Conservation (phyloP, 2,888 invertebrate genomes). For the Miltochrista miniata region DNA sequence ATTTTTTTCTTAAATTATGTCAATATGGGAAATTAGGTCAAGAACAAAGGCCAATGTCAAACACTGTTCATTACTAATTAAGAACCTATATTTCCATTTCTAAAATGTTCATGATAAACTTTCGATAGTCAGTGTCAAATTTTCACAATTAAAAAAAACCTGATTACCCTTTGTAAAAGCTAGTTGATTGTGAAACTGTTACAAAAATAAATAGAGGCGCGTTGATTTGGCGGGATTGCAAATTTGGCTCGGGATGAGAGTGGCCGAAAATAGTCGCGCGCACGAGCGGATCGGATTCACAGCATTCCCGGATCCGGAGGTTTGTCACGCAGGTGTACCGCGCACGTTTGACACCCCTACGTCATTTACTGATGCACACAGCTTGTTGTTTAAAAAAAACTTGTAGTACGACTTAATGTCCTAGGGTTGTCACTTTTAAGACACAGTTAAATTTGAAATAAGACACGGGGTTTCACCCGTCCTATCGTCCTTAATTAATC, state of each 20-base stretch:
- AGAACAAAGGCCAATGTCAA: conserved; percentile 75
- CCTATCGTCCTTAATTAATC: too few relatives aligned
- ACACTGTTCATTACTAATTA: conserved; percentile 35
- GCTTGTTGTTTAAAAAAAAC: too few relatives aligned
- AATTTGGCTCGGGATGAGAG: conserved; percentile 79
- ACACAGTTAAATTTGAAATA: too few relatives aligned
- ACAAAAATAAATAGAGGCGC: conserved; percentile 76
- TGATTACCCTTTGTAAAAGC: conserved; percentile 42
- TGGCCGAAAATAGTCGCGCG: conserved; percentile 72
- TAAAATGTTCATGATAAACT: conserved; percentile 10
- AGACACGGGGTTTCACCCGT: too few relatives aligned
- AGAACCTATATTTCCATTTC: conserved; percentile 11
- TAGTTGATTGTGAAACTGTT: conserved; percentile 72
- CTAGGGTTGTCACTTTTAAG: too few relatives aligned
- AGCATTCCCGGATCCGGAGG: conserved; percentile 64
- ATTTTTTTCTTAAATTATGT: too few relatives aligned
- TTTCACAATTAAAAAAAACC: conserved; percentile 35
- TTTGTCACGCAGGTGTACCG: conserved; percentile 53
- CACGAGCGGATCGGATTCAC: conserved; percentile 77
- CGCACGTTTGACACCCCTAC: background rate
- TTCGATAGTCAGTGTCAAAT: conserved; percentile 42
- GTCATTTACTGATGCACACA: background rate
- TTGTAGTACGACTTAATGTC: too few relatives aligned
- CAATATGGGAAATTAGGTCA: conserved; percentile 48
- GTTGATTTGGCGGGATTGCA: conserved; percentile 80